phyloP scores from a whole-genome alignment of 2,797 vertebrate species.

The Squalus acanthias region DNA sequence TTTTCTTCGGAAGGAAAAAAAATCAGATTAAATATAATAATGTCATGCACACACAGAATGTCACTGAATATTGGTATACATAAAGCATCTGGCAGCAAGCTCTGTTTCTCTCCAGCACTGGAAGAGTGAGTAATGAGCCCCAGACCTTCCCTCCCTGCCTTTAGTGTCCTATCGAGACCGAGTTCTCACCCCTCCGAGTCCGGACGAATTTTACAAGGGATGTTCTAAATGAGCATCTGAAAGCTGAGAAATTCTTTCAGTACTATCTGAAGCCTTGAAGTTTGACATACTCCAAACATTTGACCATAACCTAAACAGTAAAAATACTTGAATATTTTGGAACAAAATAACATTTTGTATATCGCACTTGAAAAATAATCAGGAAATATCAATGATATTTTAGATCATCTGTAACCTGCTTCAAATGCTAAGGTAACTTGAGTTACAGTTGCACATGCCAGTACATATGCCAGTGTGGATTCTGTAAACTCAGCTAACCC shows the following conservation, averaged over 20 bases:
- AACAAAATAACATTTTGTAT: neutral
- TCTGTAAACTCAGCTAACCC: neutral
- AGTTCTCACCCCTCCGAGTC: neutral
- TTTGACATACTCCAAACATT: neutral
- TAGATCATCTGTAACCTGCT: neutral
- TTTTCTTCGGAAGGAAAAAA: constrained; percentile 28
- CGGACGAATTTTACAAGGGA: neutral
- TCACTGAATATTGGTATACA: constrained; percentile 21
- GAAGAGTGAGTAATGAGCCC: constrained; percentile 14
- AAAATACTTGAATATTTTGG: neutral
- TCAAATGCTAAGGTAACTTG: neutral
- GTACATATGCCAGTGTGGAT: neutral
- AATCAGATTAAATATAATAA: constrained; percentile 30
- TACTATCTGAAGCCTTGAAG: neutral
- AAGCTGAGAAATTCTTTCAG: neutral
- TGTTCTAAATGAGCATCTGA: neutral
- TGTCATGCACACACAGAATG: constrained; percentile 26
- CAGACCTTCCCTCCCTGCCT: neutral
- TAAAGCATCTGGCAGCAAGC: constrained; percentile 25
- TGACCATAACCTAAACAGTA: neutral
- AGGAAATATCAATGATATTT: neutral
- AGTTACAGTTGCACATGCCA: neutral
- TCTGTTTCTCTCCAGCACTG: neutral
- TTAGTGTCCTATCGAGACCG: neutral
- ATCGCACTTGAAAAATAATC: neutral